Base-by-base conservation (phyloP, 2,113 vertebrate species). In the Cyprinodon tularosa region DNA sequence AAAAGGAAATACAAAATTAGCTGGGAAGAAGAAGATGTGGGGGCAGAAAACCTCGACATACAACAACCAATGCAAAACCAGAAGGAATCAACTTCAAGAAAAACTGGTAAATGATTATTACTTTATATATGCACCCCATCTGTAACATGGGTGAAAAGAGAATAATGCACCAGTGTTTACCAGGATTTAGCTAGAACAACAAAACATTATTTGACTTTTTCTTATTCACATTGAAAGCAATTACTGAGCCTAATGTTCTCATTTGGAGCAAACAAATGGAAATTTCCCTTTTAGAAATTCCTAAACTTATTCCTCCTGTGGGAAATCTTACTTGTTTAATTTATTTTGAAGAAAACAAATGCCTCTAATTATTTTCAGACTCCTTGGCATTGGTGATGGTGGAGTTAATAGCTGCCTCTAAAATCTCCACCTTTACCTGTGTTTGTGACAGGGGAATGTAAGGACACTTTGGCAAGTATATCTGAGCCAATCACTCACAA, bases 401-500 rank as follows among this genome's bases (percentile, higher is more conserved):
- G 59, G 72, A 48, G 62, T 78, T 45, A 53, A 72, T 59, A 82
- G 63, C 8, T n/a, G 64, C 53, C 48, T 80, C 68, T 57, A 62
- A 72, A 76, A 57, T 45, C 60, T 73, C 14, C 47, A 50, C n/a
- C 1, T 29, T 71, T 78, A 57, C 20, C 40, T 14, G 45, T 83
- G 62, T 80, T 81, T 86, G 74, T 84, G 69, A 67, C 85, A 99
- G 98, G 94, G n/a, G 95, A 95, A 77, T 99, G 98, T 91, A 97
- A 98, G 77, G 97, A 99, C 92, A 99, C 98, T 0, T 90, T 99
- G 77, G 97, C 97, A 76, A 97, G 96, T 1, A 97, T 99, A 88
- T 95, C 96, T 0, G 96, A 96, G 17, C 98, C 98, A 0, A 93
- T 94, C 62, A 96, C 96, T n/a, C 97, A 98, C 88, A 98, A 99